Evolutionary conservation across 2,113 vertebrate genomes (phyloP).

Genomic region (Lota lota): DNA sequence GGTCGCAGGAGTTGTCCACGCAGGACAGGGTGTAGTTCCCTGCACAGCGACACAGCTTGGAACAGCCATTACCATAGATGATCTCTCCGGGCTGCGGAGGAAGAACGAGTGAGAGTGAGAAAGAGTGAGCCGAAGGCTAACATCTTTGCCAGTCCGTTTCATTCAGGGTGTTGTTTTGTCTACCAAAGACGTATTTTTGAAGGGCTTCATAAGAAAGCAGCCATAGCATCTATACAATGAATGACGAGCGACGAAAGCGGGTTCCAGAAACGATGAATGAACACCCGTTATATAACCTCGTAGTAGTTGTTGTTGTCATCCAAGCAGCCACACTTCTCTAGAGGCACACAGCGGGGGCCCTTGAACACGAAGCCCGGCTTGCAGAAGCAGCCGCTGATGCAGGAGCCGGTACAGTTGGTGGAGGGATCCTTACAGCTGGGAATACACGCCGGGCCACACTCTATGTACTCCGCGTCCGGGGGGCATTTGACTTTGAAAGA

Average conservation of each 20-base stretch:
- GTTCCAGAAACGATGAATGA: neutral
- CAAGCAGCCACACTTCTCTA: slow-evolving; percentile 74
- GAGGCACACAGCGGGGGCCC: slow-evolving; percentile 62
- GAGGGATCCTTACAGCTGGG: slow-evolving; percentile 69
- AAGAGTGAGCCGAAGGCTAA: too few relatives aligned
- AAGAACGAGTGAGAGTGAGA: neutral
- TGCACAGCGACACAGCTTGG: slow-evolving; percentile 70
- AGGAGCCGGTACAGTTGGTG: slow-evolving; percentile 66
- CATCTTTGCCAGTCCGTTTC: too few relatives aligned
- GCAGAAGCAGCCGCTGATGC: slow-evolving; percentile 77
- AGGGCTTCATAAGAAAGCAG: too few relatives aligned
- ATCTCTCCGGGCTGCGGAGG: slow-evolving; percentile 71
- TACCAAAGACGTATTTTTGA: too few relatives aligned
- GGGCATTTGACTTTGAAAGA: slow-evolving; percentile 54
- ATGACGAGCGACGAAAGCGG: too few relatives aligned
- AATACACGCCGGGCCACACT: slow-evolving; percentile 69
- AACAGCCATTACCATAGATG: slow-evolving; percentile 69
- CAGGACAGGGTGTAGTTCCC: slow-evolving; percentile 76
- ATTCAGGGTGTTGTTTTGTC: too few relatives aligned
- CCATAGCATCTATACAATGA: too few relatives aligned
- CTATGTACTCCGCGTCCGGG: slow-evolving; percentile 66
- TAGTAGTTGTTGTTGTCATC: slow-evolving; percentile 74
- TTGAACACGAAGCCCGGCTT: slow-evolving; percentile 75
- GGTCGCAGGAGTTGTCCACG: slow-evolving; percentile 69
- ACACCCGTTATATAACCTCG: slow-evolving; percentile 59